phyloP scores from a whole-genome alignment of 2,888 invertebrate genomes.

The Erebia ligea region DNA sequence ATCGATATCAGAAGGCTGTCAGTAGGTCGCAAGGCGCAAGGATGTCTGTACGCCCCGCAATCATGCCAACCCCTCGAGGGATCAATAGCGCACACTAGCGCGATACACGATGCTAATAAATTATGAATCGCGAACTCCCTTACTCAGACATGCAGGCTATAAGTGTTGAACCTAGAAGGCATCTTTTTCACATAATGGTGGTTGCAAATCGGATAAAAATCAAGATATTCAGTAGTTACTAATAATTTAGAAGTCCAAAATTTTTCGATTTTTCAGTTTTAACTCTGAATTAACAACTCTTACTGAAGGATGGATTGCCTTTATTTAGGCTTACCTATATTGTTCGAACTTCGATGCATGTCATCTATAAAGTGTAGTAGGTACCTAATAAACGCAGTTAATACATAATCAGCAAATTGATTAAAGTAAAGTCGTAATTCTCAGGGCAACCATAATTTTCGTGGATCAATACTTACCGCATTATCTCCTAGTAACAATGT shows the following conservation, averaged over 20 bases:
- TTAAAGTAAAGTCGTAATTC: background rate
- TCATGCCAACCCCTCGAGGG: background rate
- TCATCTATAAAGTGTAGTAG: background rate
- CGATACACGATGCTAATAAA: conserved; percentile 10
- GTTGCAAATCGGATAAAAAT: background rate
- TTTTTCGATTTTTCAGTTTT: background rate
- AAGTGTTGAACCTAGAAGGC: background rate
- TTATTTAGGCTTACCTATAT: background rate
- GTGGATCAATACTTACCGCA: background rate
- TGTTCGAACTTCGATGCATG: background rate
- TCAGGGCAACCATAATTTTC: background rate
- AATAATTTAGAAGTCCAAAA: too few relatives aligned
- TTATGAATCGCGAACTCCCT: background rate
- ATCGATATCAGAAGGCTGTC: conserved; percentile 1
- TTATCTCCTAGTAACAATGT: background rate
- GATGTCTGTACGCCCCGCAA: background rate
- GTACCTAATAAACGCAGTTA: background rate
- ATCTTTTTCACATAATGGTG: too few relatives aligned
- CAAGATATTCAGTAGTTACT: background rate
- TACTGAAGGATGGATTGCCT: background rate
- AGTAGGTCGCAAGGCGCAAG: conserved; percentile 8
- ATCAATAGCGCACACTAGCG: conserved; percentile 4
- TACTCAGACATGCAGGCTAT: background rate
- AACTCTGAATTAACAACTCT: background rate
- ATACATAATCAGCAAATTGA: background rate